Base-by-base conservation (phyloP, 1,140 invertebrate species). In the Drosophila baimaii region DNA sequence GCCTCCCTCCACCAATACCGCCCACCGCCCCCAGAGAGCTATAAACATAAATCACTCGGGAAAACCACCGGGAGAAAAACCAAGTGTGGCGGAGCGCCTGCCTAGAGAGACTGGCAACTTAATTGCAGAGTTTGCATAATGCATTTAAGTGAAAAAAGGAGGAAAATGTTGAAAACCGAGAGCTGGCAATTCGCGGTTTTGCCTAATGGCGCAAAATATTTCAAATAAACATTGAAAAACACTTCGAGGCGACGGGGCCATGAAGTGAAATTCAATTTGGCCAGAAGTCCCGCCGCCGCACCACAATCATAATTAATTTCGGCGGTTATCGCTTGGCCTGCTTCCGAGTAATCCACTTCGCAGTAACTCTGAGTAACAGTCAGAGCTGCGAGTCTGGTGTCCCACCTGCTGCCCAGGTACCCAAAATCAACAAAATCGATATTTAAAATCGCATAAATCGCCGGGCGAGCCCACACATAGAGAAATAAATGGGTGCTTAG, bases 401-500 rank as follows among this genome's bases (percentile, higher is more conserved):
- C 70, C 79, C 80, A 77, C 81, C 81, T 77, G 58, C 74, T 58
- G 69, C 69, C 66, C 65, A 33, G 49, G 66, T 49, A 66, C 19
- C 19, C 57, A 89, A 90, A 86, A 90, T 90, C 85, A 90, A 90
- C 85, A 90, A 90, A 90, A 90, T 90, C 76, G 82, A 90, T 90
- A 90, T 90, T 90, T 90, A 90, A 90, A 90, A 90, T 90, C 85
- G 79, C 85, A 90, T 90, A 90, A 90, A 90, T 90, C 72, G 68
- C 71, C 69, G 59, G 56, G 46, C 75, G 54, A 54, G 75, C 65
- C 62, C 65, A 69, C 65, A 69, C 65, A 58, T 31, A 47, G 65
- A 57, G 43, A 57, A 70, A 71, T 21, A 41, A 51, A 44, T 47
- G 35, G 35, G 46, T 63, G 43, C 33, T 31, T 63, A 12, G 19